Evolutionary conservation across 1,140 invertebrate species (phyloP), one percentile per base, ranked within the genome.

Genomic region (Tenebrio molitor): DNA sequence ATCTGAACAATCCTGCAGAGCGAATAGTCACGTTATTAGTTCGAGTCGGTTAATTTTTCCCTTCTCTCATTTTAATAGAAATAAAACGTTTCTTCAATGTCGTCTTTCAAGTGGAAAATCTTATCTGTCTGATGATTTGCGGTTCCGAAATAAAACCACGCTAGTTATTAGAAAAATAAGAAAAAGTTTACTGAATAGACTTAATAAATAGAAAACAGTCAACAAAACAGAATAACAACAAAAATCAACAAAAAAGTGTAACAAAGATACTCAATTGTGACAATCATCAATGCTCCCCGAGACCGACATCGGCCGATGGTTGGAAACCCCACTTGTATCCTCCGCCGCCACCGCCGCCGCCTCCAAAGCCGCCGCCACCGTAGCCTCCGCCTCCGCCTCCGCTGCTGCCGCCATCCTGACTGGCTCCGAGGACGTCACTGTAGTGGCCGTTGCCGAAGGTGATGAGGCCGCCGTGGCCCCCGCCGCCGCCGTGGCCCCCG

Each of bases 371-470:
- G 6, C 67, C 67, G 14, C 42, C 67, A 17, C 44, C 67, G 33
- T n/a, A n/a, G n/a, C 36, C 29, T 1, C 33, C 29, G 7, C 65
- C 65, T 10, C 65, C 64, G 15, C 23, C 19, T 21, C 34, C 41
- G 42, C 8, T 12, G 12, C 23, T 29, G 23, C 21, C 65, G 2
- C 33, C 33, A 7, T 39, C 62, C n/a, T 50, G 44, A 65, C 64
- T 66, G 25, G 67, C 67, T 7, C 77, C 75, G 16, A 78, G 66
- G 21, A 78, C 75, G 33, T 78, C 75, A 50, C 73, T 75, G 67
- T 78, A 78, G 34, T 78, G 75, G 41, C 63, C 73, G 15, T 70
- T 70, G 17, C 74, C 74, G 8, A 75, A 73, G 17, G 23, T 17
- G n/a, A 46, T 65, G 7, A 29, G 39, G 14, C 72, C 72, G 7